These are phyloP conservation scores for Euplagia quadripunctaria DNA, from an alignment of 2,888 invertebrate species.

Conservation along the genomic window DNA sequence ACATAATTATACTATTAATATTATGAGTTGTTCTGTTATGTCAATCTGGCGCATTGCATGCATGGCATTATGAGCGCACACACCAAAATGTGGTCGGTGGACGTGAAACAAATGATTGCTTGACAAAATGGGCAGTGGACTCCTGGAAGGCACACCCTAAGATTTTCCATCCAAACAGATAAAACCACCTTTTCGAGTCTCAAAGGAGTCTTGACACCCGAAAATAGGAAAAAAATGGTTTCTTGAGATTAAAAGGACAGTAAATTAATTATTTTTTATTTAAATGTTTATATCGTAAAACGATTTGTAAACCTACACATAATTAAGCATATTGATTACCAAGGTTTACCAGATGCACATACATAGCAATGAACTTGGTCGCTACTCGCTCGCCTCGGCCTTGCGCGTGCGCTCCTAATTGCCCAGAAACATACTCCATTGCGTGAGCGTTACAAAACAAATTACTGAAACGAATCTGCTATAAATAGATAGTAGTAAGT, in stretches of 20 bases:
- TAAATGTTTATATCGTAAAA: background rate
- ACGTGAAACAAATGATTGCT: too few species aligned
- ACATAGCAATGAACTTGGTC: conserved; percentile 67
- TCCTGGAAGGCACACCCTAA: too few species aligned
- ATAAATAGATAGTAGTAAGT: conserved; percentile 27
- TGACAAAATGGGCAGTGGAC: too few species aligned
- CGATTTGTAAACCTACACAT: conserved; percentile 2
- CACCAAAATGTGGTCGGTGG: too few species aligned
- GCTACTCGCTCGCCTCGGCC: conserved; percentile 63
- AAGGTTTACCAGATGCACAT: conserved; percentile 35
- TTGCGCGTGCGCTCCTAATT: conserved; percentile 52
- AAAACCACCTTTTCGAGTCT: background rate
- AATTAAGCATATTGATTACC: conserved; percentile 15
- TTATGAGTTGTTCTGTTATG: too few species aligned
- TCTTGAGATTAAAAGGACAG: background rate
- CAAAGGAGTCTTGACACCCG: background rate
- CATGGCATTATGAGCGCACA: too few species aligned
- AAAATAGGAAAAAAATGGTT: background rate
- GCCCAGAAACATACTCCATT: conserved; percentile 29
- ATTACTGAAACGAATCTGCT: conserved; percentile 44
- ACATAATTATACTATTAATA: too few species aligned
- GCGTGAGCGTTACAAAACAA: conserved; percentile 52
- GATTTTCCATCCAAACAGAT: too few species aligned
- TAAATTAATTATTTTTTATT: background rate
- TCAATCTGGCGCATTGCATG: too few species aligned